Evolutionary conservation across 2,113 vertebrate genomes (phyloP).

Genomic region (Haliaeetus leucogaster): DNA sequence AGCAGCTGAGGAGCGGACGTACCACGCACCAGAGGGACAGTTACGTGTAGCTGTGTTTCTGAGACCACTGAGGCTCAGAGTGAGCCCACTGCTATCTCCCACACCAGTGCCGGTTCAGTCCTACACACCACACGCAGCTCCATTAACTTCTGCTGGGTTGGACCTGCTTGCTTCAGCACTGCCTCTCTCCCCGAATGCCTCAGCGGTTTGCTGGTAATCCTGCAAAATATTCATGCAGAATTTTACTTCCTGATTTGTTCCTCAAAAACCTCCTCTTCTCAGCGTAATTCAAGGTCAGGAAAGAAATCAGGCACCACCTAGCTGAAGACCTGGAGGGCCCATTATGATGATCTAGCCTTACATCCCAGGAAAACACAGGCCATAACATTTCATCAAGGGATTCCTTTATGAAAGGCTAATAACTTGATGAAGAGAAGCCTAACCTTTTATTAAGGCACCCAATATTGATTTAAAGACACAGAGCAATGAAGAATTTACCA

Average conservation of each 20-base stretch:
- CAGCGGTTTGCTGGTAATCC: neutral
- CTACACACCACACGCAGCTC: neutral
- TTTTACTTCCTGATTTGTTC: neutral
- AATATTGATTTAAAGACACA: slow-evolving; percentile 14
- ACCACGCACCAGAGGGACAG: accelerated
- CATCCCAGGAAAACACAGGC: slow-evolving; percentile 31
- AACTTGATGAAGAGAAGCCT: slow-evolving; percentile 2
- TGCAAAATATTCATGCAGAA: neutral
- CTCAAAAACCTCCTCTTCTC: neutral
- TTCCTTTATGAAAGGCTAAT: slow-evolving; percentile 50
- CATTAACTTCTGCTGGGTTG: neutral
- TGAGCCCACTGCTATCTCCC: neutral
- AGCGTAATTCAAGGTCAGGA: slow-evolving; percentile 31
- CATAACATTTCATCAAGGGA: slow-evolving; percentile 33
- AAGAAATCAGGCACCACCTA: neutral
- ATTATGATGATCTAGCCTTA: slow-evolving; percentile 26
- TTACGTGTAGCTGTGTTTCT: neutral
- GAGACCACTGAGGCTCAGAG: neutral
- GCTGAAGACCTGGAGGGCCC: slow-evolving; percentile 1
- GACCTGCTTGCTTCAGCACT: neutral
- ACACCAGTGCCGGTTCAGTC: neutral
- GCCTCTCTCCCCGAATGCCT: neutral
- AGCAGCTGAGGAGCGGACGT: neutral
- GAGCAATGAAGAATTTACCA: neutral
- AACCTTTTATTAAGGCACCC: slow-evolving; percentile 10